A percentile compares a stretch with the other conserved stretches of the same genome.
These are phyloP conservation scores for Xenops minutus DNA, from an alignment of 2,797 vertebrate genomes.

Conservation along the genomic window DNA sequence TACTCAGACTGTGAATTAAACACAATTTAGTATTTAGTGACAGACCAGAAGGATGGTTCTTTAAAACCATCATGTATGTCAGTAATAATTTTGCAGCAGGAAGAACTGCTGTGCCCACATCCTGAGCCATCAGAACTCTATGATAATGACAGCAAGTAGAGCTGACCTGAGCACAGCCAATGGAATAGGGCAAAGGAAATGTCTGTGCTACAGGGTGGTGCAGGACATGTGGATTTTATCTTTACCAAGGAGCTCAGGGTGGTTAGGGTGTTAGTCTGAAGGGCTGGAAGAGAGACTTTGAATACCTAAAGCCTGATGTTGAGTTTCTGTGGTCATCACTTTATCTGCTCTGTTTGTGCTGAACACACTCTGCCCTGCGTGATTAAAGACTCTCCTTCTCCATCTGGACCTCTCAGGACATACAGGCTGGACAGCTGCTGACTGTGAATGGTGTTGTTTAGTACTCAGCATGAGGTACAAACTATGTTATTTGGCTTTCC, in stretches of 20 bases:
- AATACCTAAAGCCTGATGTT: not conserved
- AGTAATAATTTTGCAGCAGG: not conserved
- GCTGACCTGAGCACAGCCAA: not conserved
- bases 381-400: not conserved
- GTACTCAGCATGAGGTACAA: not conserved
- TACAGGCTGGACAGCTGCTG: not conserved
- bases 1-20: not conserved
- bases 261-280: not conserved
- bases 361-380: not conserved
- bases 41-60: not conserved
- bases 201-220: not conserved
- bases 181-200: not conserved
- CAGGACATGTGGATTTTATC: not conserved
- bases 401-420: not conserved
- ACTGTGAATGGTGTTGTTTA: not conserved
- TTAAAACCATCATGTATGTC: rapidly evolving
- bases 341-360: not conserved
- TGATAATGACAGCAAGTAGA: rapidly evolving
- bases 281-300: not conserved
- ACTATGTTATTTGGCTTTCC: not conserved
- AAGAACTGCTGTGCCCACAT: not conserved
- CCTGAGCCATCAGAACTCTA: not conserved
- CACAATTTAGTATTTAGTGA: not conserved
- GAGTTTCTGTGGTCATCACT: not conserved
- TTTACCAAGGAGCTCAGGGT: not conserved